Percentiles rank a stretch among this genome's conserved stretches.
phyloP scores from a whole-genome alignment of 2,113 vertebrate species.

The Dunckerocampus dactyliophorus region DNA sequence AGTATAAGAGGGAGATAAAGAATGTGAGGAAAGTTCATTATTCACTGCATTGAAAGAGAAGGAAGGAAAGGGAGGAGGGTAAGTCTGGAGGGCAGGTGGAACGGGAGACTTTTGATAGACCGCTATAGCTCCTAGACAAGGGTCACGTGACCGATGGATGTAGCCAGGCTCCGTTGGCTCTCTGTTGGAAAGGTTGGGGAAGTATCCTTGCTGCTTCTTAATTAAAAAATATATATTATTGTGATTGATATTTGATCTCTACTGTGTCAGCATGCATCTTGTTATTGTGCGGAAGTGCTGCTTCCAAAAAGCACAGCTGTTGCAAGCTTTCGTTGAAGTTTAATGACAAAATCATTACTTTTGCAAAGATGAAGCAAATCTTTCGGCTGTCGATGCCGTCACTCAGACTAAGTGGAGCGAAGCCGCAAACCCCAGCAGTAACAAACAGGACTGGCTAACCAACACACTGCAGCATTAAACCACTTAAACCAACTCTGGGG shows the following conservation, averaged over 20 bases:
- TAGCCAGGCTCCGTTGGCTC: neutral
- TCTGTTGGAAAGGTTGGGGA: neutral
- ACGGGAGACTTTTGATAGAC: neutral
- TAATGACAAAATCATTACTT: neutral
- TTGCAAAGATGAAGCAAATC: neutral
- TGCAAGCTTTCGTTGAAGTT: neutral
- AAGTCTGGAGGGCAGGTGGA: constrained; percentile 6
- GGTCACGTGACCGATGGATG: neutral
- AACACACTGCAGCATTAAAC: neutral
- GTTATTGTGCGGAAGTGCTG: neutral
- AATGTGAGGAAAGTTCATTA: constrained; percentile 39
- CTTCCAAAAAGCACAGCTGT: neutral
- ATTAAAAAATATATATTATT: too few species aligned
- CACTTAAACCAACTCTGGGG: constrained; percentile 1
- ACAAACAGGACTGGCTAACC: neutral
- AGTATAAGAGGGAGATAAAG: constrained; percentile 28
- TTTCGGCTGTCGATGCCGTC: neutral
- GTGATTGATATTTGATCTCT: too few species aligned
- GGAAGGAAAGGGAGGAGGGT: neutral
- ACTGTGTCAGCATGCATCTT: neutral
- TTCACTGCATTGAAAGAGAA: constrained; percentile 21
- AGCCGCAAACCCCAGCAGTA: neutral
- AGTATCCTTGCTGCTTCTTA: neutral
- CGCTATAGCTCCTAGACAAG: neutral
- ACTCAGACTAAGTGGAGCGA: neutral